Evolutionary conservation across 2,888 invertebrate species (phyloP), one percentile per base, ranked within the genome.

Genomic region (Diloba caeruleocephala): DNA sequence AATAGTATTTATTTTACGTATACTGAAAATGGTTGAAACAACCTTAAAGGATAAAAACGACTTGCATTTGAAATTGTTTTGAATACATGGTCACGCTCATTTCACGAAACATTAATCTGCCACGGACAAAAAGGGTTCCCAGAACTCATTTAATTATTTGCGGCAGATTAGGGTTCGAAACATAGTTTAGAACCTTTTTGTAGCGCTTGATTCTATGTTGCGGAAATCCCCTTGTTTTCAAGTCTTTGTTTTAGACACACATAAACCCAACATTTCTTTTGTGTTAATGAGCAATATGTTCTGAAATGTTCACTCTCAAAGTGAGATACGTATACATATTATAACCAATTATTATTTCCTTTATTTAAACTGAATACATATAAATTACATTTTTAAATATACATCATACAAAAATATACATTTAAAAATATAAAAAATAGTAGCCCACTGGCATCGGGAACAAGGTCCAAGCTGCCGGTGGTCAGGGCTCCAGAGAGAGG

Each of bases 61-160:
- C 62, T 66, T 59, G 39, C 54, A 57, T 52, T 59, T 44, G 31
- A 59, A 65, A 70, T 26, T 42, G 25, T 19, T 60, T 53, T 38
- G 34, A 39, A 42, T 29, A 52, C 25, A 61, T 28, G 25, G 45
- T 34, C 25, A 14, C 31, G 46, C 34, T 43, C 9, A 49, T 62
- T 60, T 62, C 55, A 53, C 59, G 61, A 68, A 58, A 48, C 33
- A 57, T 46, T 51, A 50, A 56, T 37, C 55, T 52, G 51, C 41
- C 38, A n/a, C 25, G 44, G 32, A 51, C 42, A 60, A 68, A n/a
- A 37, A 38, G 46, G 38, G 53, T 46, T 52, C 37, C n/a, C 43
- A 28, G 43, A 64, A 62, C 64, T 64, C 59, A 62, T 70, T 69
- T 66, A 70, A 69, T 70, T 70, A 62, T 62, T 53, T 70, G 62